phyloP scores from a whole-genome alignment of 2,113 vertebrate species.

The Empidonax traillii region DNA sequence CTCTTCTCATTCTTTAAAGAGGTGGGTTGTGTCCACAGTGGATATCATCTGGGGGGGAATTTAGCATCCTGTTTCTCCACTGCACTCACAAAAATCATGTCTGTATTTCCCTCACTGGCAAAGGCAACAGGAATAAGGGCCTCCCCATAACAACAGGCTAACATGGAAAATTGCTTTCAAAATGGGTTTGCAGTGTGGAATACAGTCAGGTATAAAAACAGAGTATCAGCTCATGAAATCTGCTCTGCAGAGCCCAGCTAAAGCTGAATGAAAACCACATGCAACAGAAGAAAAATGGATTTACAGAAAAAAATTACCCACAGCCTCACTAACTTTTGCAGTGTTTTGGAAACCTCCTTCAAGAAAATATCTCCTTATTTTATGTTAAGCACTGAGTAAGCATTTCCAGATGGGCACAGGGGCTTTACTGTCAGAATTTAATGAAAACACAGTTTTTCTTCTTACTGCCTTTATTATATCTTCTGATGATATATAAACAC shows the following conservation, averaged over 20 bases:
- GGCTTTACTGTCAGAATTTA: background rate
- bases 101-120: background rate
- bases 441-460: background rate
- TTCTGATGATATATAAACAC: background rate
- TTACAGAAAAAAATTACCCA: background rate
- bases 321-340: background rate
- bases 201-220: background rate
- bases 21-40: background rate
- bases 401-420: background rate
- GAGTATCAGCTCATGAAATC: background rate
- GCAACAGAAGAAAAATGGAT: background rate
- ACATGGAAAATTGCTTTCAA: background rate
- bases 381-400: background rate
- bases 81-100: background rate
- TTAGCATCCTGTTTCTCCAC: background rate
- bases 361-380: background rate
- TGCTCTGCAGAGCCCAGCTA: background rate
- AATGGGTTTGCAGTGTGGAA: background rate
- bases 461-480: background rate
- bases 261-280: conserved; percentile 8
- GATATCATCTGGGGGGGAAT: background rate
- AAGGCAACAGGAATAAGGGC: background rate
- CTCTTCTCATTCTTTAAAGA: background rate
- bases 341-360: background rate
- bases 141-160: background rate